Percentiles rank a stretch among this genome's conserved stretches.
phyloP scores from a whole-genome alignment of 2,113 vertebrate species.

The Tachysurus fulvidraco region DNA sequence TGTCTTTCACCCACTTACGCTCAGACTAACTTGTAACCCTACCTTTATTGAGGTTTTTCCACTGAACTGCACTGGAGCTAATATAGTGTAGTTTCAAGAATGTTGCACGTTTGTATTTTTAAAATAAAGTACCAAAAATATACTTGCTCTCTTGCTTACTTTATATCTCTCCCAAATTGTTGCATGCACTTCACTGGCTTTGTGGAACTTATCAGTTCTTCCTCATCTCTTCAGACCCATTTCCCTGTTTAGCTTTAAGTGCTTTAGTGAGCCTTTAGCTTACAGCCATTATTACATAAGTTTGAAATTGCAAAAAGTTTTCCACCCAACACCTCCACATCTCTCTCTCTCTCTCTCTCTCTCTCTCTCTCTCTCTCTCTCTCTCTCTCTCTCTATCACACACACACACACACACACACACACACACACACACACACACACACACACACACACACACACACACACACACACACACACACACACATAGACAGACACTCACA shows the following conservation, averaged over 20 bases:
- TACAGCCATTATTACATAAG: conserved; percentile 21
- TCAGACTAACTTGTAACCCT: conserved; percentile 22
- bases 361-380: too few species aligned
- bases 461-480: conserved; percentile 20
- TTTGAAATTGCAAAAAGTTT: not conserved
- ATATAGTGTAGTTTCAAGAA: not conserved
- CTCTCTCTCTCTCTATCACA: too few species aligned
- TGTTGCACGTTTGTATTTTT: not conserved
- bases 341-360: not conserved
- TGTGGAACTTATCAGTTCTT: not conserved
- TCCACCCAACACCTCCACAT: conserved; percentile 10
- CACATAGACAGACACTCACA: conserved; percentile 5
- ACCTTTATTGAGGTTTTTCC: conserved; percentile 16
- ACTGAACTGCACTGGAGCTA: not conserved
- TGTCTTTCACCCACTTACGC: conserved; percentile 7
- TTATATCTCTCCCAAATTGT: not conserved
- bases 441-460: conserved; percentile 11
- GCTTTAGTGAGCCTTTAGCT: not conserved
- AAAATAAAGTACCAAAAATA: not conserved
- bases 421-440: conserved; percentile 19
- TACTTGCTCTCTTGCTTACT: not conserved
- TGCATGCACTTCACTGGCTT: not conserved
- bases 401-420: conserved; percentile 3
- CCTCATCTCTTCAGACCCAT: not conserved
- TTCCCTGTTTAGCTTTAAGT: not conserved